A percentile compares a stretch with the other conserved stretches of the same genome.
Conservation (phyloP, 2,797 vertebrate species). For the Falco naumanni region DNA sequence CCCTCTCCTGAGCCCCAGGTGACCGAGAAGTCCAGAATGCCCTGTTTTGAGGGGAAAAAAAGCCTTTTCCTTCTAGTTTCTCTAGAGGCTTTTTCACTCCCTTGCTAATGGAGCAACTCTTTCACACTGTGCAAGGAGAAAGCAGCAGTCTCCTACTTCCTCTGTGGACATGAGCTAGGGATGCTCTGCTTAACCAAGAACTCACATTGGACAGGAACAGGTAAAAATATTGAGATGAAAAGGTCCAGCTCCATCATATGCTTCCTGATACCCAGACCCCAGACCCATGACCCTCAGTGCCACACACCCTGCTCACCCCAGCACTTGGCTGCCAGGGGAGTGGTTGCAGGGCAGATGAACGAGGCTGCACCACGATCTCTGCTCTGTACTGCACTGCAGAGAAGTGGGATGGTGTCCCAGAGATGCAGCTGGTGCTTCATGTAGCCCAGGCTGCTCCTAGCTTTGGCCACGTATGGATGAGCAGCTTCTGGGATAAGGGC, state of each 20-base stretch:
- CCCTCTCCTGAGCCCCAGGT: not conserved
- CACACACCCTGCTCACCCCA: rapidly evolving
- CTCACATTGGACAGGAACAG: not conserved
- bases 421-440: not conserved
- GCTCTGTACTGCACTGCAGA: not conserved
- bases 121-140: not conserved
- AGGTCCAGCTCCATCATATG: not conserved
- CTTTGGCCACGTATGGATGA: not conserved
- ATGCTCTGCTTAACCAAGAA: not conserved
- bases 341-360: rapidly evolving
- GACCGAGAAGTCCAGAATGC: too few relatives aligned
- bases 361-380: not conserved
- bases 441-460: not conserved
- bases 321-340: not conserved
- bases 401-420: not conserved
- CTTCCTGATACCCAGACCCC: not conserved
- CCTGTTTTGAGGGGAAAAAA: not conserved
- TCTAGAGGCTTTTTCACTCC: not conserved
- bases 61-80: rapidly evolving
- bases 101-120: rapidly evolving
- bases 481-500: not conserved
- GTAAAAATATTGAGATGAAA: not conserved
- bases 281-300: rapidly evolving
- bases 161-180: not conserved
- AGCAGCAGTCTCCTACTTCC: not conserved